A percentile compares a stretch with the other conserved stretches of the same genome.
Conservation (phyloP, 1,140 invertebrate species). For the Brachystomella parvula region DNA sequence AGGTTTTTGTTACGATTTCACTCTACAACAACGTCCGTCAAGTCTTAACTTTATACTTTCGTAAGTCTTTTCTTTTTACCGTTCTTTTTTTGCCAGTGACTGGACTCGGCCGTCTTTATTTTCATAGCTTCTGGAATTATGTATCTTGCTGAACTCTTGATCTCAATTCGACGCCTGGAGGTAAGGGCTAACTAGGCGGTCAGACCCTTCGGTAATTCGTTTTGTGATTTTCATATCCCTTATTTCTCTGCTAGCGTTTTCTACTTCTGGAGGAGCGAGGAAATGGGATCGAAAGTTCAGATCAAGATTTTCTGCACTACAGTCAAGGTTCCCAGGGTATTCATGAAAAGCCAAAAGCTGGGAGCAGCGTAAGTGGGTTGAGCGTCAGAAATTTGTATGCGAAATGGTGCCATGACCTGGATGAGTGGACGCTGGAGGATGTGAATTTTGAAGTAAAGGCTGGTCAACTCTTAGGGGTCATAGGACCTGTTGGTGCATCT, state of each 20-base stretch:
- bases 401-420: conserved; percentile 8
- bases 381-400: conserved; percentile 9
- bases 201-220: not conserved
- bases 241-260: conserved; percentile 13
- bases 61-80: too few relatives aligned
- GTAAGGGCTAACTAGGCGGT: too few relatives aligned
- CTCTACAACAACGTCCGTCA: conserved; percentile 47
- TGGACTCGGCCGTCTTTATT: too few relatives aligned
- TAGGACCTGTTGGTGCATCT: conserved; percentile 70
- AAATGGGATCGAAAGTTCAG: not conserved
- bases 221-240: not conserved
- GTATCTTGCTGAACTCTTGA: not conserved
- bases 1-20: conserved; percentile 45
- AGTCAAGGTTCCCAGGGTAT: conserved; percentile 40
- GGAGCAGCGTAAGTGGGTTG: conserved; percentile 34
- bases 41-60: conserved; percentile 48
- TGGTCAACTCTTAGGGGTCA: conserved; percentile 48
- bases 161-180: not conserved
- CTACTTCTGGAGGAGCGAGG: conserved; percentile 21
- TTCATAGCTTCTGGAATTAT: not conserved
- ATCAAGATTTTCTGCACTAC: not conserved
- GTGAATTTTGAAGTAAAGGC: conserved; percentile 9
- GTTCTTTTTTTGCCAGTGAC: too few relatives aligned
- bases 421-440: conserved; percentile 7
- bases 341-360: too few relatives aligned